Percentiles rank a stretch among this genome's conserved stretches.
Conservation (phyloP, 2,113 vertebrate genomes). For the Neolamprologus sp. region DNA sequence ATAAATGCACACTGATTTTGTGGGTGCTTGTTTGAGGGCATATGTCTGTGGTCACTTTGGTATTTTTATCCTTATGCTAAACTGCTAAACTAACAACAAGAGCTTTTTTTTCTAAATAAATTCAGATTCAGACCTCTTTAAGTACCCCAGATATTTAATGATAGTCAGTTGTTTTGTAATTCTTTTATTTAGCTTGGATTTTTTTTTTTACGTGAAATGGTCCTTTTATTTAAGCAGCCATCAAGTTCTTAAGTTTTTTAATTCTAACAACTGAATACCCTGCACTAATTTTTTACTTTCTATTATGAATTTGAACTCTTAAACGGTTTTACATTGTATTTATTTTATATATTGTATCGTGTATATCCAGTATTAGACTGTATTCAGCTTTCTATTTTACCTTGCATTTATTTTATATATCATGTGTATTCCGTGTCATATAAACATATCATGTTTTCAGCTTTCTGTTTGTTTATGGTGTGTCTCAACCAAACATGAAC, state of each 20-base stretch:
- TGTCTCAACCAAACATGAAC: conserved; percentile 54
- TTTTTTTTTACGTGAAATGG: not conserved
- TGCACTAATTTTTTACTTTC: not conserved
- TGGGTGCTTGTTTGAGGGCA: not conserved
- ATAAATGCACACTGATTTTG: not conserved
- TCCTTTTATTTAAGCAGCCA: not conserved
- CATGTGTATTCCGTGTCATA: not conserved
- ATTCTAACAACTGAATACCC: not conserved
- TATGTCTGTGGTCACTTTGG: not conserved
- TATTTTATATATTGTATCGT: not conserved
- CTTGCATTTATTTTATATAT: not conserved
- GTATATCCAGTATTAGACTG: not conserved
- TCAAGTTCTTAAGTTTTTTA: not conserved
- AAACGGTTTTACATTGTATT: not conserved
- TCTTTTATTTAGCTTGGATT: not conserved
- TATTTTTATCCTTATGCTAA: not conserved
- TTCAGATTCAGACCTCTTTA: not conserved
- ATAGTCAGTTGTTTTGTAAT: not conserved
- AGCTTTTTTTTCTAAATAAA: not conserved
- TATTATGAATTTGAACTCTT: not conserved
- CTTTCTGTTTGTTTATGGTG: conserved; percentile 23
- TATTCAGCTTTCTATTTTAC: not conserved
- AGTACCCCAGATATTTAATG: not conserved
- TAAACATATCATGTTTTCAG: not conserved
- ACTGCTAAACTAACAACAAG: not conserved